Base-by-base conservation (phyloP, 2,113 vertebrate genomes). In the Etheostoma spectabile region DNA sequence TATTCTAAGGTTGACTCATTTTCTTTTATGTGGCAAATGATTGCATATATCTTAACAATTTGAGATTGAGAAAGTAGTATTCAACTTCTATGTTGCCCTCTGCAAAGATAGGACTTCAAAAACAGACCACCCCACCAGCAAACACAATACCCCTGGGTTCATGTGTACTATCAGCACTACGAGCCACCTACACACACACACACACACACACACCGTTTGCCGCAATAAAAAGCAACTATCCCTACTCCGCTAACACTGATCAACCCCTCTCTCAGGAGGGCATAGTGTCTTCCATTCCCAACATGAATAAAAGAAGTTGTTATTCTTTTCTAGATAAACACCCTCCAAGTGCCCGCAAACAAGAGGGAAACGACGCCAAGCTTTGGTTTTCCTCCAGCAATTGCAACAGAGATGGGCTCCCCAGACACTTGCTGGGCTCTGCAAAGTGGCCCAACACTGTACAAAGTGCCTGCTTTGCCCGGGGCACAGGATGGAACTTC, bases 231-330 rank as follows among this genome's bases (percentile, higher is more conserved):
- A 86, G 66, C n/a, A 57, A 81, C 79, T 59, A 70, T 79, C 83
- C 65, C 80, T 79, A 82, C 85, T 88, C 67, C 56, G 68, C 65
- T 86, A 87, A 90, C 87, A 90, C 90, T 63, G 71, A 88, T 91
- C 86, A 91, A 69, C 84, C 85, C 83, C 82, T 77, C 75, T 89
- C 93, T 93, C 92, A 82, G 78, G 93, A 93, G 93, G 88, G 67
- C 84, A 70, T 11, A 33, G 86, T 80, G 90, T 82, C 86, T 86
- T 81, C 85, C 79, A 90, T 91, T 74, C 72, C 84, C 75, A 64
- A 81, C 89, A 93, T 94, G 88, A 94, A 94, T 94, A 94, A 94
- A 94, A 94, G 92, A 95, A 93, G 86, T 91, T 88, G 88, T 94
- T 93, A 88, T 94, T 93, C 90, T 93, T 92, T 91, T 89, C 91